Conservation (phyloP, 2,113 vertebrate genomes). For the Syngnathus typhle region DNA sequence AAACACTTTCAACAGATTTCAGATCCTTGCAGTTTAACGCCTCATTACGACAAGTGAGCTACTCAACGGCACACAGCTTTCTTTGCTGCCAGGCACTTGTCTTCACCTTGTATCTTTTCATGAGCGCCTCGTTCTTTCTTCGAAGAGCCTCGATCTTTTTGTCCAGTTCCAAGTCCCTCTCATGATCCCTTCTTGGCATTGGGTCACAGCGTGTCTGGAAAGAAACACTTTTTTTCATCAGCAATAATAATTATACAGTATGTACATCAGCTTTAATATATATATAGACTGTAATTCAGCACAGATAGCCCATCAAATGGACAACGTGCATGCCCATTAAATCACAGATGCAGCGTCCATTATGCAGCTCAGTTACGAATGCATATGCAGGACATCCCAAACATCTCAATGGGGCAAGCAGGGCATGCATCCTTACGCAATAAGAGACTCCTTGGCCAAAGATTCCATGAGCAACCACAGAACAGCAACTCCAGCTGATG, state of each 20-base stretch:
- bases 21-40: not conserved
- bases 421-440: slow-evolving; percentile 20
- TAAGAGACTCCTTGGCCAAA: slow-evolving; percentile 26
- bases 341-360: slow-evolving; percentile 59
- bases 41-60: not conserved
- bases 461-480: not conserved
- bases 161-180: slow-evolving; percentile 87
- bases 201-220: slow-evolving; percentile 71
- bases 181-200: slow-evolving; percentile 77
- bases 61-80: not conserved
- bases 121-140: slow-evolving; percentile 89
- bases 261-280: no score
- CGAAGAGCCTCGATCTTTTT: slow-evolving; percentile 88
- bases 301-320: slow-evolving; percentile 2
- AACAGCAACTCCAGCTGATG: not conserved
- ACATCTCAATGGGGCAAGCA: slow-evolving; percentile 45
- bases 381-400: slow-evolving; percentile 49
- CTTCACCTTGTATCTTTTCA: slow-evolving; percentile 89
- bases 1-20: not conserved
- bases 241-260: not conserved
- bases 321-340: slow-evolving; percentile 17
- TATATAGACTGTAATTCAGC: not conserved
- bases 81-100: slow-evolving; percentile 7
- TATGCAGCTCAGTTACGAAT: slow-evolving; percentile 60
- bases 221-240: slow-evolving; percentile 1